Evolutionary conservation across 2,797 vertebrate species (phyloP).

Genomic region (Rhincodon typus): DNA sequence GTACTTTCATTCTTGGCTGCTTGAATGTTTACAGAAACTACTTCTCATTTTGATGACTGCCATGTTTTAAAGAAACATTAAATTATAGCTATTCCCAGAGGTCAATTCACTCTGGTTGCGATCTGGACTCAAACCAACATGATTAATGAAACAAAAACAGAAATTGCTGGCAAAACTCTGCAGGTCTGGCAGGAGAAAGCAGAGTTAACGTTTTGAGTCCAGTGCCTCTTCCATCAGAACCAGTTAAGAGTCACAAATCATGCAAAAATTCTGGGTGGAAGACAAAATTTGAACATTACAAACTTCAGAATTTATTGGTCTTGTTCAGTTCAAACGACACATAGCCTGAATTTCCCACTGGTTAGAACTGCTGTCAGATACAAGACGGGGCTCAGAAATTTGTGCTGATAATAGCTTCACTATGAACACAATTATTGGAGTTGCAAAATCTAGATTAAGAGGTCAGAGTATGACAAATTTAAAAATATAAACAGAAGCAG

Average conservation of each 20-base stretch:
- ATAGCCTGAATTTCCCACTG: neutral
- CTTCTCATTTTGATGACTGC: neutral
- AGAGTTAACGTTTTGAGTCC: too few relatives aligned
- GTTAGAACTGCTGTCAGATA: neutral
- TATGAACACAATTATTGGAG: neutral
- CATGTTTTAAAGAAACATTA: constrained; percentile 33
- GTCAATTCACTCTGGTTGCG: neutral
- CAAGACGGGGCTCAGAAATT: neutral
- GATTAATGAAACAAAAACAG: neutral
- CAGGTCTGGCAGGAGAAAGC: too few relatives aligned
- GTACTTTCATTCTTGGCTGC: constrained; percentile 21
- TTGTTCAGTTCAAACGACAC: neutral
- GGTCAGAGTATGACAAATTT: too few relatives aligned
- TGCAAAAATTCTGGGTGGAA: neutral
- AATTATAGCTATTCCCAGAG: constrained; percentile 20
- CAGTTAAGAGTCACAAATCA: neutral
- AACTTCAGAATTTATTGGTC: neutral
- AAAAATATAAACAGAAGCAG: neutral
- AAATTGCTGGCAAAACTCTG: too few relatives aligned
- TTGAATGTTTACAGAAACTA: constrained; percentile 21
- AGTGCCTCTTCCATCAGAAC: too few relatives aligned
- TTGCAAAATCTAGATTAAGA: neutral
- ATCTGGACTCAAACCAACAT: neutral
- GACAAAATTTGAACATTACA: neutral
- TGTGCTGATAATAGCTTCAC: neutral